A percentile compares a stretch with the other conserved stretches of the same genome.
phyloP scores from a whole-genome alignment of 1,140 invertebrate species.

The Tyrophagus putrescentiae region DNA sequence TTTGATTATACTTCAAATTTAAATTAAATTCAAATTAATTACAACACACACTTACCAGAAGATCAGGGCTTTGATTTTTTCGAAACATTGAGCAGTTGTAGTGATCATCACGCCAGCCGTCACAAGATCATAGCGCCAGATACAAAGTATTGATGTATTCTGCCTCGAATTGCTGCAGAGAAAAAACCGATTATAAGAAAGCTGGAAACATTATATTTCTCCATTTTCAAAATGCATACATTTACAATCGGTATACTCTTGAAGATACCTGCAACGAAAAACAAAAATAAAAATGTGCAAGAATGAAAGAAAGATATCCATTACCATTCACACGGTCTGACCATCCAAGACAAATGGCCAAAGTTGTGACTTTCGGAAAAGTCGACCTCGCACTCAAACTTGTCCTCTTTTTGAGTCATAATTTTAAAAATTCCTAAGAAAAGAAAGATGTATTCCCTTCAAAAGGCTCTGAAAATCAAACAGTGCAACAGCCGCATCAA shows the following conservation, averaged over 20 bases:
- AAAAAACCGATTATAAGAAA: neutral
- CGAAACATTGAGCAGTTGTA: conserved; percentile 4
- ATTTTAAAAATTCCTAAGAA: neutral
- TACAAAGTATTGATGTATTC: conserved; percentile 16
- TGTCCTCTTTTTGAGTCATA: neutral
- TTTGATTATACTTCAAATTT: neutral
- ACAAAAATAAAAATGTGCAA: too few species aligned
- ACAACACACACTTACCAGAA: neutral
- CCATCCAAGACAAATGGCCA: neutral
- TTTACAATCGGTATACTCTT: conserved; percentile 20
- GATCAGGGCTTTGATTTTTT: neutral
- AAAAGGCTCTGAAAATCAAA: conserved; percentile 1
- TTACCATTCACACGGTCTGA: conserved; percentile 21
- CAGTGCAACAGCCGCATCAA: neutral
- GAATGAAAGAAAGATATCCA: too few species aligned
- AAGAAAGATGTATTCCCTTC: neutral
- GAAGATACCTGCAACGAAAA: too few species aligned
- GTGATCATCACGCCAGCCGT: conserved; percentile 9
- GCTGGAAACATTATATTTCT: neutral
- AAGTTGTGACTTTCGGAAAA: neutral
- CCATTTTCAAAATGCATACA: conserved; percentile 5
- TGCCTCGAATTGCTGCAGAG: neutral
- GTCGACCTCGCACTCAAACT: neutral
- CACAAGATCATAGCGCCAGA: conserved; percentile 6
- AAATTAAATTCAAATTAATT: neutral